phyloP scores from a whole-genome alignment of 2,113 vertebrate genomes.

The Atlantisia rogersi region DNA sequence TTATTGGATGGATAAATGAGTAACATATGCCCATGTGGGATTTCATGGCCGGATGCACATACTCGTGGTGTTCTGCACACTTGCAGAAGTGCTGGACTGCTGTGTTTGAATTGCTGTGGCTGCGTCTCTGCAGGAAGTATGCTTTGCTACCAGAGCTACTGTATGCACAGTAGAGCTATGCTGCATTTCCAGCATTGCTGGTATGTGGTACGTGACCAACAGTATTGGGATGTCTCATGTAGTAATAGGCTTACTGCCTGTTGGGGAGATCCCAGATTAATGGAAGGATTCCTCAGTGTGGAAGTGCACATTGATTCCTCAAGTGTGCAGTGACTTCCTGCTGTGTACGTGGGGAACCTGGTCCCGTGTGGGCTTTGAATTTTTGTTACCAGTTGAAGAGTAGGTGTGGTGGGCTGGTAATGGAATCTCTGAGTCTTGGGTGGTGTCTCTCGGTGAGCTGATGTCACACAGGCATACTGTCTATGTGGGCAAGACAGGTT shows the following conservation, averaged over 20 bases:
- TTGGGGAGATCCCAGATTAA: background rate
- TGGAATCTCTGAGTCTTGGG: background rate
- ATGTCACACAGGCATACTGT: background rate
- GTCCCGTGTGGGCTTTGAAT: background rate
- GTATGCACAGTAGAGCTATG: background rate
- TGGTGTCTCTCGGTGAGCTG: background rate
- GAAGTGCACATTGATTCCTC: too few relatives aligned
- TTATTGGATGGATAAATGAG: background rate
- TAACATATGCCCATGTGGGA: background rate
- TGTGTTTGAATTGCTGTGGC: background rate
- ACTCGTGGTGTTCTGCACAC: background rate
- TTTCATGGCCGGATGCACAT: background rate
- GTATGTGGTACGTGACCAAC: fast-evolving
- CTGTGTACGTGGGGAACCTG: background rate
- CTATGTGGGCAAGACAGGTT: background rate
- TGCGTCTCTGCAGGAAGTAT: background rate
- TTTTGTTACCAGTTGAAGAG: background rate
- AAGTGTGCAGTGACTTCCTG: background rate
- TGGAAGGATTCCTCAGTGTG: background rate
- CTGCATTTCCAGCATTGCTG: background rate
- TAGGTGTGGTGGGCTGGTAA: background rate
- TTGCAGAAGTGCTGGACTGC: background rate
- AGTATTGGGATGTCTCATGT: background rate
- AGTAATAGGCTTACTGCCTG: background rate
- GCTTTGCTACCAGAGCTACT: background rate